Base-by-base conservation (phyloP, 2,888 invertebrate species). In the Rhingia rostrata region DNA sequence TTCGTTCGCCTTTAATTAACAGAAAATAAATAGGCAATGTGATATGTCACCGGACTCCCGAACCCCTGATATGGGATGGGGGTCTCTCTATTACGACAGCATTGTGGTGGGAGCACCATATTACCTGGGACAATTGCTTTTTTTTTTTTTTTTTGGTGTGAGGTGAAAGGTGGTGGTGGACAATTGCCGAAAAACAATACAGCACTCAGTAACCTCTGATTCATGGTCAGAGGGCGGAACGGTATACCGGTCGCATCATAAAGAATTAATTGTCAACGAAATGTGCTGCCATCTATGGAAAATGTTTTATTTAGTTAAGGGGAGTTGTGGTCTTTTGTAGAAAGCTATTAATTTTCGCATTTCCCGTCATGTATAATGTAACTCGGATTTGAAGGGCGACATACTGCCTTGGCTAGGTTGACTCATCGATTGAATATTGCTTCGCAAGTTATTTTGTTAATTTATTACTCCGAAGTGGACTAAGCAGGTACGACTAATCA, bases 1-100 rank as follows among this genome's bases (percentile, higher is more conserved):
- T 80, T 75, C 74, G 74, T 64, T 84, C 43, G 74, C 35, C 80
- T 70, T 84, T 84, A 84, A 84, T 84, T 84, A 84, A 79, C 80
- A 70, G 60, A 79, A 77, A 84, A 81, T 58, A 67, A 84, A 69
- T 63, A 73, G 39, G 66, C 60, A 60, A 77, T 72, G 82, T 69
- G 73, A 79, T 79, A 64, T 83, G 83, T 83, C 83, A 83, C 67
- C 73, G 7, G 45, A 63, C 7, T 53, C 49, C 12, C 14, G 37
- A 37, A 7, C 12, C 9, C 39, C 33, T 12, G 51, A 32, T 54
- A 32, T 22, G 14, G 49, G 6, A 30, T 7, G 7, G 4, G 32
- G 30, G 30, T 47, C 6, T 53, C 41, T 54, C 61, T 14, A 35
- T 73, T 66, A 73, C 56, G 39, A 63, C 56, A 63, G 33, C 12